These are phyloP conservation scores for Semibalanus balanoides DNA, from an alignment of 1,140 invertebrate genomes.

Conservation along the genomic window DNA sequence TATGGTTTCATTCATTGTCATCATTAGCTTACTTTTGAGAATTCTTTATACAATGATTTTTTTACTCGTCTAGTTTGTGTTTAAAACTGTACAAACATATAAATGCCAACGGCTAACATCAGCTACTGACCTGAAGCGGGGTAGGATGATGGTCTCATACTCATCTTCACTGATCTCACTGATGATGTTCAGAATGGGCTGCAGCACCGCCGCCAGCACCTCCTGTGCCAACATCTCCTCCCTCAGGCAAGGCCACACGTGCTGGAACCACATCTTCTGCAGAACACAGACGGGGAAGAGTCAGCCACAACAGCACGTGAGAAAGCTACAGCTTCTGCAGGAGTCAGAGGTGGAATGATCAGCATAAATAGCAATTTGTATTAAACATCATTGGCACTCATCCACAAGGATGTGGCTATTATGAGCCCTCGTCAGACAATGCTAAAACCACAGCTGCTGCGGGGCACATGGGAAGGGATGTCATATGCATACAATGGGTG, in stretches of 20 bases:
- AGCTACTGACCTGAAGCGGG: slow-evolving; percentile 51
- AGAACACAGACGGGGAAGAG: slow-evolving; percentile 20
- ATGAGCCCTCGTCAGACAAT: too few species aligned
- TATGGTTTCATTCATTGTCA: not conserved
- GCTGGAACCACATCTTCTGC: slow-evolving; percentile 91
- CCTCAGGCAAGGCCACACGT: slow-evolving; percentile 78
- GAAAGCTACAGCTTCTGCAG: too few species aligned
- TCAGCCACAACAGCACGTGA: too few species aligned
- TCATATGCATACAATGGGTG: too few species aligned
- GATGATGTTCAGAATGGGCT: slow-evolving; percentile 74
- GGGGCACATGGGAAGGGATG: too few species aligned
- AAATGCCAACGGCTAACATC: not conserved
- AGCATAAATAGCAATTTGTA: too few species aligned
- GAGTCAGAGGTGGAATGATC: too few species aligned
- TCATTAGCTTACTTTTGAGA: not conserved
- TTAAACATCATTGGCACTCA: too few species aligned
- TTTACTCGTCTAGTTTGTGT: not conserved
- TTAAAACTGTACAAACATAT: too few species aligned
- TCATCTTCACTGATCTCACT: slow-evolving; percentile 67
- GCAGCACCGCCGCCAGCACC: slow-evolving; percentile 70
- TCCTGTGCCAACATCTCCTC: slow-evolving; percentile 70
- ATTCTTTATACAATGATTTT: not conserved
- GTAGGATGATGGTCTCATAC: slow-evolving; percentile 66
- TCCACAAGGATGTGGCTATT: too few species aligned
- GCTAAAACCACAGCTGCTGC: too few species aligned